Conservation (phyloP, 2,888 invertebrate genomes). For the Chirona hameri region DNA sequence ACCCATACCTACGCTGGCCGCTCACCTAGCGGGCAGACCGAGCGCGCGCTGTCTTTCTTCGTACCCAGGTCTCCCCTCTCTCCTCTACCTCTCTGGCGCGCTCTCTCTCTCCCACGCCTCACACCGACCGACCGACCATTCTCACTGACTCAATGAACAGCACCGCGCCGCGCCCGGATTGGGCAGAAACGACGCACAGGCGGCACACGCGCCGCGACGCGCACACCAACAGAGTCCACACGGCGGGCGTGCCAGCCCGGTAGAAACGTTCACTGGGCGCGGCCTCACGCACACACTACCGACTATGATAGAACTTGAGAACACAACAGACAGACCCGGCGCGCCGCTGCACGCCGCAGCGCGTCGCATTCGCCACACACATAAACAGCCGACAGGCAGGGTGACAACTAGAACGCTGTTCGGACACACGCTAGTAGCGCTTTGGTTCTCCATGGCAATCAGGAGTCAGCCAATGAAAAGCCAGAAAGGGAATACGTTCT, state of each 20-base stretch:
- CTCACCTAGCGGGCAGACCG: too few relatives aligned
- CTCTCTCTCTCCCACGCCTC: too few relatives aligned
- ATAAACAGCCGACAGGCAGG: neutral
- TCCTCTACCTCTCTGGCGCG: neutral
- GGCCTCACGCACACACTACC: neutral
- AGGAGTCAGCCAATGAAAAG: too few relatives aligned
- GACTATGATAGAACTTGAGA: slow-evolving; percentile 2
- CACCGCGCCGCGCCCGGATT: too few relatives aligned
- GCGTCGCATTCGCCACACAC: neutral
- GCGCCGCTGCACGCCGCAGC: neutral
- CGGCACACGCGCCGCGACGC: neutral
- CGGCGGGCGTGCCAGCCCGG: neutral
- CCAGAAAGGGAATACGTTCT: too few relatives aligned
- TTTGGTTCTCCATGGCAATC: too few relatives aligned
- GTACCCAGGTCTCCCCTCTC: neutral
- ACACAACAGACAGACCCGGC: neutral
- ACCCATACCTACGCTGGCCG: too few relatives aligned
- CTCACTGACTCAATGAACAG: too few relatives aligned
- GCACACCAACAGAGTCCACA: neutral
- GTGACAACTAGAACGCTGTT: too few relatives aligned
- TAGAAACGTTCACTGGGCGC: neutral
- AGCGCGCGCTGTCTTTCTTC: neutral
- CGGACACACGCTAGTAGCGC: too few relatives aligned
- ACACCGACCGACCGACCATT: neutral
- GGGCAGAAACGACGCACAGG: neutral